A percentile compares a stretch with the other conserved stretches of the same genome.
phyloP scores from a whole-genome alignment of 2,113 vertebrate genomes.

The Leucopsar rothschildi region DNA sequence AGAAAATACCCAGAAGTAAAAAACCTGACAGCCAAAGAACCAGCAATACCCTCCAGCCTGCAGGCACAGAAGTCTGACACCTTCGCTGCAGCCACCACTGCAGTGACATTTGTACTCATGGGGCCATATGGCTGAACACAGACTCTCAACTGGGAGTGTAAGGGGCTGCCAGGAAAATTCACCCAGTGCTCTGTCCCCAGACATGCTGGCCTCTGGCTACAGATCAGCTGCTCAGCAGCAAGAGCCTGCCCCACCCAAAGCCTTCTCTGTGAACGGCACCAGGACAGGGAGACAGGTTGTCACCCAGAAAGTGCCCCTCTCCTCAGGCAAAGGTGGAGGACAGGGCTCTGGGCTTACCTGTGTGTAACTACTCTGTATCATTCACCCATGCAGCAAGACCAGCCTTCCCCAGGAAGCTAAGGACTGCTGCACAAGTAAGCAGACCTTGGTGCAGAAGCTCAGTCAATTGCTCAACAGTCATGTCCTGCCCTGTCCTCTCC shows the following conservation, averaged over 20 bases:
- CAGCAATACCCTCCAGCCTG: neutral
- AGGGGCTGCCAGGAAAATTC: neutral
- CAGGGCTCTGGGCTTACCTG: neutral
- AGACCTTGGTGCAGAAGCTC: neutral
- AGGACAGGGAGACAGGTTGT: neutral
- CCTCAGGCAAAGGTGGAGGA: neutral
- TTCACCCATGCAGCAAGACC: rapidly evolving
- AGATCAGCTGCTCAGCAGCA: neutral
- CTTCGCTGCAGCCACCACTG: neutral
- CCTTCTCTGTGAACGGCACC: neutral
- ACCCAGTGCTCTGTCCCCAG: neutral
- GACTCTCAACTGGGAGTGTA: neutral
- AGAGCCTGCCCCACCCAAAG: neutral
- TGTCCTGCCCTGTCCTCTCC: neutral
- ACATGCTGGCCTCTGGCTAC: neutral
- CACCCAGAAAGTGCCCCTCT: rapidly evolving
- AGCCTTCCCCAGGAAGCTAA: neutral
- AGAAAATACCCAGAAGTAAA: neutral
- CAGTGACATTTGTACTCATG: neutral
- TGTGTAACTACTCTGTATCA: rapidly evolving
- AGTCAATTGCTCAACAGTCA: rapidly evolving
- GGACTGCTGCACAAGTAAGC: neutral
- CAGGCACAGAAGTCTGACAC: neutral
- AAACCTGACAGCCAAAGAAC: neutral
- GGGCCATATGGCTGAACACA: neutral